phyloP scores from a whole-genome alignment of 2,888 invertebrate species.

The Aleiodes leptofemur region DNA sequence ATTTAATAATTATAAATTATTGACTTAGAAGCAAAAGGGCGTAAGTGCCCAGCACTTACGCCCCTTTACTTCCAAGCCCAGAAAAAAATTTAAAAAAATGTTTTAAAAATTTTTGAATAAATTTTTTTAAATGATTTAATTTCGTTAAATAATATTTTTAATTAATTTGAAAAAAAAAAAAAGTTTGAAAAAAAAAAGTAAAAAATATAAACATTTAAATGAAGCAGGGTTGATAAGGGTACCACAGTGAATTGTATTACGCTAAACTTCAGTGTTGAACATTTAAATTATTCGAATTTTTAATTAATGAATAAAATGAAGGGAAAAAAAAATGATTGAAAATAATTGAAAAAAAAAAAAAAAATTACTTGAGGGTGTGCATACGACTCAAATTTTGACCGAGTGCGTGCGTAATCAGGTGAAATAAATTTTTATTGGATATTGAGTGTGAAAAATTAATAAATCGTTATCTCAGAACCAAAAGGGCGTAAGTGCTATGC shows the following conservation, averaged over 20 bases:
- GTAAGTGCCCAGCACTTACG: too few relatives aligned
- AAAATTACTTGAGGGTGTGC: slow-evolving; percentile 34
- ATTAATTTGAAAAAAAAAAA: slow-evolving; percentile 33
- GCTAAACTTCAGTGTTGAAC: slow-evolving; percentile 42
- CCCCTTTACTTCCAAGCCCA: too few relatives aligned
- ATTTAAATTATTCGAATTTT: slow-evolving; percentile 14
- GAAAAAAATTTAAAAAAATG: too few relatives aligned
- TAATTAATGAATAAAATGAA: slow-evolving; percentile 19
- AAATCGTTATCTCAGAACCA: background rate
- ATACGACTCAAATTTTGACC: slow-evolving; percentile 40
- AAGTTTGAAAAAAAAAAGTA: background rate
- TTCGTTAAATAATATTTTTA: background rate
- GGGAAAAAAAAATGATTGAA: background rate
- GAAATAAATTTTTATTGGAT: slow-evolving; percentile 23
- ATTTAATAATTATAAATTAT: too few relatives aligned
- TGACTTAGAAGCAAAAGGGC: too few relatives aligned
- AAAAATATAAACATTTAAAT: slow-evolving; percentile 39
- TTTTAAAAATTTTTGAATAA: too few relatives aligned
- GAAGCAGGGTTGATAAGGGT: slow-evolving; percentile 55
- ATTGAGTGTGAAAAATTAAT: slow-evolving; percentile 16
- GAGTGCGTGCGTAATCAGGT: slow-evolving; percentile 50
- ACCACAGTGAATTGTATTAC: slow-evolving; percentile 51
- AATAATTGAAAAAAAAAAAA: background rate
- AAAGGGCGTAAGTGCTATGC: too few relatives aligned
- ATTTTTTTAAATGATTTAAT: slow-evolving; percentile 17